Base-by-base conservation (phyloP, 1,140 invertebrate genomes). In the Drosophila gunungcola region DNA sequence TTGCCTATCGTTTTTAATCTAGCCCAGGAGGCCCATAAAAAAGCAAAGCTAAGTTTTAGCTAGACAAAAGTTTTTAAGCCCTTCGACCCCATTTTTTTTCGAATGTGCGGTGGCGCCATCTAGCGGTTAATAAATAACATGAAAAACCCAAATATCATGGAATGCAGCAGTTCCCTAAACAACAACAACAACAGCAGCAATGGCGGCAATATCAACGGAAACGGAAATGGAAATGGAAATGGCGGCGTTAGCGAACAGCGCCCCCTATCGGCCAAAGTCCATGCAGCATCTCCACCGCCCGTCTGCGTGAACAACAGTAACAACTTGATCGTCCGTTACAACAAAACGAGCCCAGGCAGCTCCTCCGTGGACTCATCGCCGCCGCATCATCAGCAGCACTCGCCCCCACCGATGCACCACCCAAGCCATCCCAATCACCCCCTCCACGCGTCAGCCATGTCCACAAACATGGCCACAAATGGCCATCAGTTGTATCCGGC, bases 401-500 rank as follows among this genome's bases (percentile, higher is more conserved):
- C 60, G 16, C 61, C 76, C 56, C 51, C 60, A 7, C 65, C 69
- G 51, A 41, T 64, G 79, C 72, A 60, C 52, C 73, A 80, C 45
- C 72, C 61, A 39, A 61, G 48, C 55, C 63, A 70, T 41, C 64
- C 53, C 42, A 63, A 29, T 65, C 70, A 34, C 39, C 78, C 38
- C 39, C 77, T 63, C 43, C 64, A 39, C 48, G 57, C 73, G 21
- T 39, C 80, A 16, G 46, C 79, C 58, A 60, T 81, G 75, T 80
- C 88, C 78, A 72, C 79, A 89, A 89, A 79, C 90, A 79, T 81
- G 76, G 73, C 86, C 86, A 91, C 86, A 91, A 91, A 91, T 91
- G 90, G 90, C 83, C 90, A 91, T 90, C 91, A 90, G 69, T 93
- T 93, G 88, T 96, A 96, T 93, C 96, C 96, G 81, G 94, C 96